Base-by-base conservation (phyloP, 2,888 invertebrate species). In the Rhagonycha fulva region DNA sequence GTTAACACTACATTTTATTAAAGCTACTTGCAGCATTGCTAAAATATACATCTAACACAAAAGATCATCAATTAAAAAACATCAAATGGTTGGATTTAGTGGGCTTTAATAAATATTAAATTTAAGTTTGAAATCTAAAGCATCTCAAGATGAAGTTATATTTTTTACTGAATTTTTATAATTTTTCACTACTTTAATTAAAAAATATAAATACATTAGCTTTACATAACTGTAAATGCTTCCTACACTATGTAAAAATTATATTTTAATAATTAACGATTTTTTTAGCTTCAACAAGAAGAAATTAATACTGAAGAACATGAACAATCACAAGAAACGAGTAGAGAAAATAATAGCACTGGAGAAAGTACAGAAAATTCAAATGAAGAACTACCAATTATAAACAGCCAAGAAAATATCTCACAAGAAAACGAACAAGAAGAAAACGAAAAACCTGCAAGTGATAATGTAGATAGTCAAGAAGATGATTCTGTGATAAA, bases 301-400 rank as follows among this genome's bases (percentile, higher is more conserved):
- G 62, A 76, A 87, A 83, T 88, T 87, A 84, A 85, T 89, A 10
- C 26, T 5, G 23, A n/a, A 26, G 68, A 74, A 61, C 32, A 28
- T 83, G 88, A 88, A 82, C 82, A 88, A 84, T 81, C 74, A 32
- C 66, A 68, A 32, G 68, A 75, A 62, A 74, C 66, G 70, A 80
- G 79, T 69, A 79, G 88, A 89, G 86, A 77, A 71, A 62, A 69
- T 70, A 61, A 72, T n/a, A 68, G 23, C 70, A 69, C 62, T 63
- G 68, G 62, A 61, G 32, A 62, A 62, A 62, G 69, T 62, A 61
- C 73, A 62, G 74, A 74, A 76, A 66, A 81, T 71, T 68, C 81
- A 62, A 66, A 24, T 66, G 63, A 66, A 66, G 63, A 66, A 66
- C 3, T n/a, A n/a, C 63, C 23, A 24, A 7, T 68, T 47, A 9